Evolutionary conservation across 2,113 vertebrate species (phyloP).

Genomic region (Festucalex cinctus): DNA sequence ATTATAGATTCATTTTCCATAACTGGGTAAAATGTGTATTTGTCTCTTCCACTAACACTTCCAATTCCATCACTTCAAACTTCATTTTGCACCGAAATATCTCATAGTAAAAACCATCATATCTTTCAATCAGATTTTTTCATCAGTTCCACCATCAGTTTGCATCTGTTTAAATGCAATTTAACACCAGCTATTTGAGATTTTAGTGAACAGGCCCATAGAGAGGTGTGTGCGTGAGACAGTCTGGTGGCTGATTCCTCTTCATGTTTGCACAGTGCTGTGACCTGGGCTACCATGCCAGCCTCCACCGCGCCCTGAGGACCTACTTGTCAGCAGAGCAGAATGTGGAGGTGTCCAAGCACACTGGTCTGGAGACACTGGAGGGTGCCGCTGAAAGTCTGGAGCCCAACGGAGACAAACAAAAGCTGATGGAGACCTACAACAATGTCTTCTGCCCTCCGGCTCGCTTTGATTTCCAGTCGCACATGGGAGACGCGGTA

Average conservation of each 20-base stretch:
- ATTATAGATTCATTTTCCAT: no score
- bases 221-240: no score
- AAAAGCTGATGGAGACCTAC: slow-evolving; percentile 97
- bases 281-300: slow-evolving; percentile 96
- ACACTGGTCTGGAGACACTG: slow-evolving; percentile 87
- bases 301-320: slow-evolving; percentile 89
- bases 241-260: background rate
- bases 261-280: slow-evolving; percentile 79
- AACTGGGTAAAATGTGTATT: no score
- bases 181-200: no score
- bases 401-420: slow-evolving; percentile 93
- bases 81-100: no score
- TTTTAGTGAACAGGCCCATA: no score
- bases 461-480: slow-evolving; percentile 96
- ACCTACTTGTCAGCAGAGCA: slow-evolving; percentile 95
- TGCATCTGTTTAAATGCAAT: no score
- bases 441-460: slow-evolving; percentile 97
- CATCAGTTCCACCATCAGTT: no score
- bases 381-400: slow-evolving; percentile 91
- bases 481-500: slow-evolving; percentile 97
- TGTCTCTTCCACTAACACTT: no score
- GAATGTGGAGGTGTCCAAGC: slow-evolving; percentile 93
- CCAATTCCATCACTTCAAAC: no score
- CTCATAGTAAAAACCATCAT: no score
- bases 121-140: no score